phyloP scores from a whole-genome alignment of 2,113 vertebrate genomes.

The Scytalopus superciliaris region DNA sequence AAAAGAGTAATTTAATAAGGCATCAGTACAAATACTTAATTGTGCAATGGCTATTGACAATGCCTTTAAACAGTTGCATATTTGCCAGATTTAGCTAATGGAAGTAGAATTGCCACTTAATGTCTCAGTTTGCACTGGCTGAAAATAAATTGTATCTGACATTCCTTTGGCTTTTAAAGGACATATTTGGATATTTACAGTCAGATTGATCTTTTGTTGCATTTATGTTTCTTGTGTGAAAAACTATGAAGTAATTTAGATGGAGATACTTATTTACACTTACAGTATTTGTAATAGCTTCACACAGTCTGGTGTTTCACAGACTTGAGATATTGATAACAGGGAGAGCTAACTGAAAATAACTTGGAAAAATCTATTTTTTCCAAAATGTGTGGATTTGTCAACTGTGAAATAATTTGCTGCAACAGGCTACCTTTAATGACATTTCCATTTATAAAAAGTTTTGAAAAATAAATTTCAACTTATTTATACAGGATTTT shows the following conservation, averaged over 20 bases:
- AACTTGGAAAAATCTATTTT: neutral
- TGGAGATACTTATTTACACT: conserved; percentile 65
- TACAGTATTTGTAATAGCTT: conserved; percentile 34
- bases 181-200: conserved; percentile 78
- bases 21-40: conserved; percentile 91
- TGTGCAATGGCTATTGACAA: conserved; percentile 91
- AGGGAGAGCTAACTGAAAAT: neutral
- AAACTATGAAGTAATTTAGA: conserved; percentile 61
- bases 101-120: conserved; percentile 85
- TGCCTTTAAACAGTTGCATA: conserved; percentile 88
- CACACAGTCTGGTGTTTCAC: neutral
- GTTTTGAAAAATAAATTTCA: neutral
- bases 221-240: conserved; percentile 71
- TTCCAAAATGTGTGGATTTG: neutral
- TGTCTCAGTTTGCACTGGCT: conserved; percentile 81
- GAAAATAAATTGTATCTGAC: conserved; percentile 85
- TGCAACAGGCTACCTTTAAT: neutral
- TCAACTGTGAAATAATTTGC: neutral
- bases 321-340: neutral
- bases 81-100: conserved; percentile 89
- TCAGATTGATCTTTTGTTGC: conserved; percentile 73
- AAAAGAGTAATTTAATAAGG: conserved; percentile 90
- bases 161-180: conserved; percentile 79
- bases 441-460: neutral
- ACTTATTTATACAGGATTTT: neutral